Percentiles rank a stretch among this genome's conserved stretches.
phyloP scores from a whole-genome alignment of 2,888 invertebrate genomes.

The Sminthurides aquaticus region DNA sequence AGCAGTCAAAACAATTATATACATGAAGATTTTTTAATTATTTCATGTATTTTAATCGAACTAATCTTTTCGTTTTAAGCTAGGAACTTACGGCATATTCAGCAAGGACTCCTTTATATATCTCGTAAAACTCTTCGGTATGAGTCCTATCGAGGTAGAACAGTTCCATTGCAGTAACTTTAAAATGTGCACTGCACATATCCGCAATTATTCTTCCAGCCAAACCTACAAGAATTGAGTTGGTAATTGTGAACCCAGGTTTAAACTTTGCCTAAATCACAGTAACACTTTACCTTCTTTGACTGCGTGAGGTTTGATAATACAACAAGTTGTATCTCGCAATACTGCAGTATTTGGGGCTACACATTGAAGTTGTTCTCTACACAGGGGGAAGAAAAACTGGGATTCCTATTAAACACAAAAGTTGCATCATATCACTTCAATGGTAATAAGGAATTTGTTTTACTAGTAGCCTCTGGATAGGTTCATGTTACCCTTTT shows the following conservation, averaged over 20 bases:
- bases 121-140: constrained; percentile 85
- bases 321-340: constrained; percentile 61
- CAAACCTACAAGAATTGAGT: constrained; percentile 44
- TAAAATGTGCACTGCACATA: constrained; percentile 58
- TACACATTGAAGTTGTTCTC: constrained; percentile 43
- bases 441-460: constrained; percentile 13
- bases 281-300: constrained; percentile 57
- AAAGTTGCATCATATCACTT: no score
- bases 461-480: not conserved
- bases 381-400: constrained; percentile 49
- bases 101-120: constrained; percentile 79
- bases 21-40: not conserved
- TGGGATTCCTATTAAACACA: constrained; percentile 49
- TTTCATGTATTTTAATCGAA: constrained; percentile 3
- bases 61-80: constrained; percentile 8
- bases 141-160: constrained; percentile 69
- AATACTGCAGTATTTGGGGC: constrained; percentile 46
- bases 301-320: constrained; percentile 85
- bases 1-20: not conserved
- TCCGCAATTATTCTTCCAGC: constrained; percentile 62
- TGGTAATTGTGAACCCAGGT: constrained; percentile 3
- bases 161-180: constrained; percentile 71
- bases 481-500: constrained; percentile 50
- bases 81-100: constrained; percentile 59
- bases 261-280: no score